Percentiles rank a stretch among this genome's conserved stretches.
Conservation (phyloP, 2,797 vertebrate species). For the Pseudopleuronectes americanus region DNA sequence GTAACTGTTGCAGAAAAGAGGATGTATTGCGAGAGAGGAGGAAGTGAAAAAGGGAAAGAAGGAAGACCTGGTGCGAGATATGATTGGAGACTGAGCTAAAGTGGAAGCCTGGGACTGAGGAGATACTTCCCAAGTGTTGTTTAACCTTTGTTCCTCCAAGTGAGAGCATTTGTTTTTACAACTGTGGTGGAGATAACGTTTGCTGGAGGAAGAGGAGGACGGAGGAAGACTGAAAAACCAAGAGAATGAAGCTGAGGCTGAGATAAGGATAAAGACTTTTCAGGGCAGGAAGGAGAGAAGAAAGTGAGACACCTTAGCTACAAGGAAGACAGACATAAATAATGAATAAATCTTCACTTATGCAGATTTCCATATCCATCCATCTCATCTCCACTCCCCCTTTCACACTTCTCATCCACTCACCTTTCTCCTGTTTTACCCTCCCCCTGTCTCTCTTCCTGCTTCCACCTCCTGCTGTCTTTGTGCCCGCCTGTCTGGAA, state of each 20-base stretch:
- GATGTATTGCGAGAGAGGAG: slow-evolving; percentile 11
- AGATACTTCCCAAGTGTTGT: slow-evolving; percentile 41
- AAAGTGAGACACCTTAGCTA: no score
- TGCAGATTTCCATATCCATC: background rate
- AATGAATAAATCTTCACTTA: no score
- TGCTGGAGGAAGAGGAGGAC: slow-evolving; percentile 18
- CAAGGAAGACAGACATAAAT: background rate
- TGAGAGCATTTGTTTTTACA: slow-evolving; percentile 49
- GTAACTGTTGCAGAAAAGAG: background rate
- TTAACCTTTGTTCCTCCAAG: slow-evolving; percentile 22
- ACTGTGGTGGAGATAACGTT: slow-evolving; percentile 43
- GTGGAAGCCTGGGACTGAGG: slow-evolving; percentile 31
- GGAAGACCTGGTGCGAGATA: slow-evolving; percentile 21
- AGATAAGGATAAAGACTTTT: slow-evolving; percentile 55
- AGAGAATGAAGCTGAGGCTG: slow-evolving; percentile 6
- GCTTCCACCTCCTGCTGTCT: slow-evolving; percentile 8
- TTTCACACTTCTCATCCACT: slow-evolving; percentile 41
- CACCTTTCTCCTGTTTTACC: slow-evolving; percentile 23
- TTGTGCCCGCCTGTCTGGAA: background rate
- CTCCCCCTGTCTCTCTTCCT: slow-evolving; percentile 22
- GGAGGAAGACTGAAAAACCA: slow-evolving; percentile 28
- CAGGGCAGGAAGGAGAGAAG: background rate
- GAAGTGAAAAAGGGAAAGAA: slow-evolving; percentile 11
- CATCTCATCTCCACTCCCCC: background rate
- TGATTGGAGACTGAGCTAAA: background rate